phyloP scores from a whole-genome alignment of 2,113 vertebrate genomes.

The Strix aluco region DNA sequence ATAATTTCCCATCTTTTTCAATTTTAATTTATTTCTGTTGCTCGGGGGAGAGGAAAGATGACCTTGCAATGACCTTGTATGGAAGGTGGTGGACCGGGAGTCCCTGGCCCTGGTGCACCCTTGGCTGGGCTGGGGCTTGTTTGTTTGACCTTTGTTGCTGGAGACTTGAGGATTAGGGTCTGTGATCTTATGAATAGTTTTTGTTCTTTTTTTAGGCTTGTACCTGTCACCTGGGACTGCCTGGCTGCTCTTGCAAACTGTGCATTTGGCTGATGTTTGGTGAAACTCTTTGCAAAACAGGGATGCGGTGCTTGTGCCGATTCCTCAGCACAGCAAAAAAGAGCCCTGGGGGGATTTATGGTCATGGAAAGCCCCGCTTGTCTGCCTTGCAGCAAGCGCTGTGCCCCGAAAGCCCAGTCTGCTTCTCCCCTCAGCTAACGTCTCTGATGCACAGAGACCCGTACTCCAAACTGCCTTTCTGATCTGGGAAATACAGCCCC shows the following conservation, averaged over 20 bases:
- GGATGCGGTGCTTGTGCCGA: not conserved
- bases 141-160: not conserved
- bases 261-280: not conserved
- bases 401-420: not conserved
- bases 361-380: fast-evolving
- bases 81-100: not conserved
- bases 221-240: not conserved
- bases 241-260: not conserved
- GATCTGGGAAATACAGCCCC: not conserved
- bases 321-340: not conserved
- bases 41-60: not conserved
- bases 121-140: not conserved
- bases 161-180: not conserved
- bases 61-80: not conserved
- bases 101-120: fast-evolving
- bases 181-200: not conserved
- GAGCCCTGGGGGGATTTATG: not conserved
- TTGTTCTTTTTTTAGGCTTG: not conserved
- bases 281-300: not conserved
- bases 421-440: fast-evolving
- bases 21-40: not conserved
- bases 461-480: not conserved
- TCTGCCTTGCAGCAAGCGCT: not conserved
- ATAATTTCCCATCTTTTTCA: not conserved
- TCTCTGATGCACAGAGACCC: not conserved